phyloP scores from a whole-genome alignment of 2,113 vertebrate genomes.

The Crotalus horridus region DNA sequence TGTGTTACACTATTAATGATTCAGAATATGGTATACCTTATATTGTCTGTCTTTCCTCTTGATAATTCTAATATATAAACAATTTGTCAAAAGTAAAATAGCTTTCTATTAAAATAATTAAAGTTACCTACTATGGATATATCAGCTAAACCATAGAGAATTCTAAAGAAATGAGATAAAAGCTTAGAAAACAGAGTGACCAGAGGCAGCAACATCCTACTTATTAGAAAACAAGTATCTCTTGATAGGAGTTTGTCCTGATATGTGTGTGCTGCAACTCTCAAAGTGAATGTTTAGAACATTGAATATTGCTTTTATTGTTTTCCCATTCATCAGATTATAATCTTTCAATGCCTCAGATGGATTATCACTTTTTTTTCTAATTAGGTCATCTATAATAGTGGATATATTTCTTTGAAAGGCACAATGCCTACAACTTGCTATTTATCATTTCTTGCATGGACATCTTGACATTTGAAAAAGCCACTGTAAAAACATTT shows the following conservation, averaged over 20 bases:
- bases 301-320: not conserved
- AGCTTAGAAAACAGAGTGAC: not conserved
- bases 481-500: not conserved
- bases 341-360: not conserved
- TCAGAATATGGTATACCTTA: not conserved
- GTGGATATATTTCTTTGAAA: not conserved
- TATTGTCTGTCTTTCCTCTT: not conserved
- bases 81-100: not conserved
- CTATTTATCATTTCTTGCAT: not conserved
- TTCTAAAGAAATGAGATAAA: not conserved
- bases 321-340: not conserved
- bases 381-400: not conserved
- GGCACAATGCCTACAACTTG: not conserved
- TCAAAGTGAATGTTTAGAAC: not conserved
- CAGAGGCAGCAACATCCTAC: not conserved
- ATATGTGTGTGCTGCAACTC: not conserved
- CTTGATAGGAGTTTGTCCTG: not conserved
- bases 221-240: not conserved
- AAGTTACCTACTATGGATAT: not conserved
- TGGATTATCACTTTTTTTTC: not conserved
- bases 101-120: not conserved
- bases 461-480: not conserved
- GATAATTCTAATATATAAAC: not conserved
- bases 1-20: not conserved
- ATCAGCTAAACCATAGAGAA: not conserved